Evolutionary conservation across 1,140 invertebrate genomes (phyloP).

Genomic region (Euura saliciscinereae): DNA sequence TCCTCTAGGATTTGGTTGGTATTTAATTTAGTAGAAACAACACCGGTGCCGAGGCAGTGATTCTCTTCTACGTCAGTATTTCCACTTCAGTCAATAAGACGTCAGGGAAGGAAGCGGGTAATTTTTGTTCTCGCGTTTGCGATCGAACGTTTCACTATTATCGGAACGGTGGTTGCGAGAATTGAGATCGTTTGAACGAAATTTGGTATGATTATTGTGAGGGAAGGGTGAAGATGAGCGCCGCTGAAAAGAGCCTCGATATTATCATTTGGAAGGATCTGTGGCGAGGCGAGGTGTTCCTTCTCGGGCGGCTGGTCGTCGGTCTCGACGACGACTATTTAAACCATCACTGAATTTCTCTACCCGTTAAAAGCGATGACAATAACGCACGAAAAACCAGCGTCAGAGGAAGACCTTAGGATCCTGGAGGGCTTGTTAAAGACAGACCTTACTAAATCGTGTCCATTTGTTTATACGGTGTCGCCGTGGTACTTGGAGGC

Average conservation of each 20-base stretch:
- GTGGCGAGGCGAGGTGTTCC: not conserved
- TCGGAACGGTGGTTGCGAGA: too few species aligned
- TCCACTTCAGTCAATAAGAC: not conserved
- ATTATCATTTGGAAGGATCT: not conserved
- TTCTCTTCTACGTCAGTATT: not conserved
- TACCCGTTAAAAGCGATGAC: slow-evolving; percentile 3
- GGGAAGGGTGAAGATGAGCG: not conserved
- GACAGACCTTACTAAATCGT: slow-evolving; percentile 45
- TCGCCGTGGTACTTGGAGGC: slow-evolving; percentile 28
- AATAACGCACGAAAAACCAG: not conserved
- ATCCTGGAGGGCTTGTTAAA: slow-evolving; percentile 37
- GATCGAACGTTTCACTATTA: not conserved
- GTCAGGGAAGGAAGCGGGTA: too few species aligned
- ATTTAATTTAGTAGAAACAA: slow-evolving; percentile 39
- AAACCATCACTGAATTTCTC: not conserved
- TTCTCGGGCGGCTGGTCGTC: not conserved
- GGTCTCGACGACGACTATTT: slow-evolving; percentile 1
- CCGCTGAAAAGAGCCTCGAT: not conserved
- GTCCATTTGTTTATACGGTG: slow-evolving; percentile 43
- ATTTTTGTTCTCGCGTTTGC: too few species aligned
- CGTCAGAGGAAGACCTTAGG: slow-evolving; percentile 6
- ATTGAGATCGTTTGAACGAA: too few species aligned
- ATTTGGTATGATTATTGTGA: too few species aligned
- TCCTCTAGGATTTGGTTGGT: slow-evolving; percentile 19
- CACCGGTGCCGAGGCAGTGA: not conserved